Base-by-base conservation (phyloP, 2,888 invertebrate species). In the Philhelius pedissequus region DNA sequence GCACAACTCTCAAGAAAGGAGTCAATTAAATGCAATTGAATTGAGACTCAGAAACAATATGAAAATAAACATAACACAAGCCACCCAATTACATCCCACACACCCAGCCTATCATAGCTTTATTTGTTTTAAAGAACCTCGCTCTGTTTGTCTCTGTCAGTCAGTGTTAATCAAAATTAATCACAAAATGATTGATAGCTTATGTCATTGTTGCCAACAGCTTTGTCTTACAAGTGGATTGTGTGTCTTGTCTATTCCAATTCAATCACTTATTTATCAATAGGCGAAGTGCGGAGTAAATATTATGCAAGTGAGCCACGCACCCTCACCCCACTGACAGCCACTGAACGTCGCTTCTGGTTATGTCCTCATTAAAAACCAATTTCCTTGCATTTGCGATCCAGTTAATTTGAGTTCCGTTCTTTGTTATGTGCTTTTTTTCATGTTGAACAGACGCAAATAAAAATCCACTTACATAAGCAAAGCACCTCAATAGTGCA, bases 171-270 rank as follows among this genome's bases (percentile, higher is more conserved):
- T 48, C 40, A 35, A 56, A 27, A 70, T 56, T 70, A 35, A 70
- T 54, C 62, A 56, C 43, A 35, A 54, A 52, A 77, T 82, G 81
- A 82, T 82, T 77, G 81, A 82, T 69, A 27, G 60, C 45, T 38
- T 48, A 48, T 77, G 68, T 45, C 71, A 52, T 45, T 52, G 45
- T 48, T 70, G 77, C 70, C 62, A 70, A 64, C 76, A 70, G 69
- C 27, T 75, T 40, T 58, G 58, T 68, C 40, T 50, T 52, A 62
- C 52, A 70, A 62, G 32, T 64, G 48, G 32, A 48, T 45, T 64
- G 30, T 64, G 30, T 64, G 30, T 48, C 48, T 35, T 32, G 64
- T 38, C 35, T 50, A 11, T 64, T 13, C 43, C 56, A 15, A 60
- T 13, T 32, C 56, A 15, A 60, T 52, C 43, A 71, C n/a, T 56